These are phyloP conservation scores for Osmerus mordax DNA, from an alignment of 2,113 vertebrate species.

Conservation along the genomic window DNA sequence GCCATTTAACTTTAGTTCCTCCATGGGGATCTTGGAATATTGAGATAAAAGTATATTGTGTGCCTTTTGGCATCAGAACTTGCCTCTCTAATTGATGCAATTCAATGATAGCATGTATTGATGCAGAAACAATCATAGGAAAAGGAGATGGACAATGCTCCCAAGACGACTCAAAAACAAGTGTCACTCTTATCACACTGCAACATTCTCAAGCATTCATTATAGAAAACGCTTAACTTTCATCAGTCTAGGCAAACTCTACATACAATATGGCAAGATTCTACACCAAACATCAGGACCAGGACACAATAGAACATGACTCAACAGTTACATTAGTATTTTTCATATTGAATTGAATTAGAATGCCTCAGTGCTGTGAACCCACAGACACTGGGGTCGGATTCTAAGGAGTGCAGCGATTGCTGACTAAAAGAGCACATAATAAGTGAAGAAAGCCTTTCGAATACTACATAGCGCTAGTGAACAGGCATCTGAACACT, in stretches of 20 bases:
- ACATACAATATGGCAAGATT: conserved; percentile 7
- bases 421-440: not conserved
- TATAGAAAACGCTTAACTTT: conserved; percentile 9
- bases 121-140: not conserved
- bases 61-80: not conserved
- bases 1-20: not conserved
- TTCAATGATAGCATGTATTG: not conserved
- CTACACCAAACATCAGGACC: not conserved
- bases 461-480: conserved; percentile 20
- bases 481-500: conserved; percentile 41
- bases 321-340: not conserved
- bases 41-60: not conserved
- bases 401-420: conserved; percentile 3
- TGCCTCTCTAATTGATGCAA: too few relatives aligned
- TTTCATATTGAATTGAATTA: not conserved
- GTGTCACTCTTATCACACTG: conserved; percentile 5
- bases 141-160: not conserved
- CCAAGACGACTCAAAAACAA: not conserved
- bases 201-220: conserved; percentile 8
- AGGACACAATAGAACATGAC: not conserved
- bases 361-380: not conserved
- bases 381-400: conserved; percentile 1
- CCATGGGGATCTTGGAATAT: not conserved
- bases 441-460: conserved; percentile 29
- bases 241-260: not conserved